Evolutionary conservation across 2,797 vertebrate species (phyloP), one percentile per base, ranked within the genome.

Genomic region (Erpetoichthys calabaricus): DNA sequence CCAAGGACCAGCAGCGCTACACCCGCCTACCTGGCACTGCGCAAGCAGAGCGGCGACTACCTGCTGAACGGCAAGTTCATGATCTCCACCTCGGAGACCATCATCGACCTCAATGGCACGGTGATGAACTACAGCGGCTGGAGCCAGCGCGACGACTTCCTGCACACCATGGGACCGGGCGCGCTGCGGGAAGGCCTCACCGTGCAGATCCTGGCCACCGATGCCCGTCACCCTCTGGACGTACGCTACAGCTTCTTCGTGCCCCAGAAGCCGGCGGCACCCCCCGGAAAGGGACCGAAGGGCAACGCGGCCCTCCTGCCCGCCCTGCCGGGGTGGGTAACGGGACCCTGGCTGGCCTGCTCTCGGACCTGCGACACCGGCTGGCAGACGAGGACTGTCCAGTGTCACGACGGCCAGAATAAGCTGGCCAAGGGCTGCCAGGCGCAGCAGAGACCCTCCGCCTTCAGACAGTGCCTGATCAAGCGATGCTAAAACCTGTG

Each of bases 101-200:
- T 99, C 73, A 82, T 98, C 53, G 88, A 92, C 3, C 79, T 95
- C 78, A 96, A 92, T 0, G 92, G 95, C 41, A 91, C 91, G 0
- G 87, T 97, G 62, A 86, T 99, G 70, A 98, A 97, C 84, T 99
- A 99, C 79, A 98, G 91, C 0, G 95, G 95, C 10, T 99, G 95
- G 95, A 97, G 92, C 70, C 93, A 98, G 58, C 78, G 73, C 57
- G 92, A 97, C 1, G 95, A 99, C 64, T 90, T 85, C 68, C 68
- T 98, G 58, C 91, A 97, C 53, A 88, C 90, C 45, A 90, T 98
- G 90, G 94, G 94, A 49, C 92, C 93, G 5, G 82, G 90, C 1
- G 85, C 91, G 60, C 81, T 91, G 0, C 86, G 77, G 44, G 94
- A 99, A 58, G 66, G 82, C 42, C 70, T 99, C 5, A 78, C 90